phyloP scores from a whole-genome alignment of 2,797 vertebrate genomes.

The Zenarchopterus dispar region DNA sequence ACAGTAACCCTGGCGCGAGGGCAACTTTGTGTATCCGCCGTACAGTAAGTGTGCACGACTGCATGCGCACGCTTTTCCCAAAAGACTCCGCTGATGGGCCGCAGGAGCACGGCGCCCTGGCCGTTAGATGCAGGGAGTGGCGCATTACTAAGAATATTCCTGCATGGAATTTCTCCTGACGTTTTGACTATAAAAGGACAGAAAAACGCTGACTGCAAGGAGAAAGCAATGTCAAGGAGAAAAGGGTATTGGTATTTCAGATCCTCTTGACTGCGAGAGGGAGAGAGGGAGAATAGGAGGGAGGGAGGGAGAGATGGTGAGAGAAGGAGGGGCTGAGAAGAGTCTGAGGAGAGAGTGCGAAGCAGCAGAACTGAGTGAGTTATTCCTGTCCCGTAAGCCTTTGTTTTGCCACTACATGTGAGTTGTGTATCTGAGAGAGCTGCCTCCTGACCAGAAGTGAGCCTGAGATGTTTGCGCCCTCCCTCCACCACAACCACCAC shows the following conservation, averaged over 20 bases:
- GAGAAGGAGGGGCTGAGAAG: constrained; percentile 72
- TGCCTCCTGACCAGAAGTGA: constrained; percentile 89
- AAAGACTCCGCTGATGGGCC: constrained; percentile 53
- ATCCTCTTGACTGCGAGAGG: constrained; percentile 97
- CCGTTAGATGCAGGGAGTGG: constrained; percentile 70
- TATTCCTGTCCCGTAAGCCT: constrained; percentile 96
- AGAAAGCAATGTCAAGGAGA: constrained; percentile 99
- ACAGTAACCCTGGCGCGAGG: constrained; percentile 66
- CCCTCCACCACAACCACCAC: constrained; percentile 46
- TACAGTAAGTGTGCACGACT: constrained; percentile 15
- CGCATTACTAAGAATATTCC: constrained; percentile 85
- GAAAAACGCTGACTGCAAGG: constrained; percentile 97
- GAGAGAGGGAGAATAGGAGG: constrained; percentile 90
- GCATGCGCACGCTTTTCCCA: constrained; percentile 44
- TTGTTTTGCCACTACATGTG: constrained; percentile 86
- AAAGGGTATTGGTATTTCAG: constrained; percentile 99
- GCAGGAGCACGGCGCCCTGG: constrained; percentile 35
- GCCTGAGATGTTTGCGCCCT: constrained; percentile 90
- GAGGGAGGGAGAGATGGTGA: constrained; percentile 78
- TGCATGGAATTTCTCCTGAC: constrained; percentile 84
- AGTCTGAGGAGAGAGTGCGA: constrained; percentile 79
- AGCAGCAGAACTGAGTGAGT: constrained; percentile 77
- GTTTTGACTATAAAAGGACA: constrained; percentile 99
- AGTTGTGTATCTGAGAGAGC: constrained; percentile 70
- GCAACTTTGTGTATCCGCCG: constrained; percentile 32